Evolutionary conservation across 1,140 invertebrate genomes (phyloP), one percentile per base, ranked within the genome.

Genomic region (Drosophila orena): DNA sequence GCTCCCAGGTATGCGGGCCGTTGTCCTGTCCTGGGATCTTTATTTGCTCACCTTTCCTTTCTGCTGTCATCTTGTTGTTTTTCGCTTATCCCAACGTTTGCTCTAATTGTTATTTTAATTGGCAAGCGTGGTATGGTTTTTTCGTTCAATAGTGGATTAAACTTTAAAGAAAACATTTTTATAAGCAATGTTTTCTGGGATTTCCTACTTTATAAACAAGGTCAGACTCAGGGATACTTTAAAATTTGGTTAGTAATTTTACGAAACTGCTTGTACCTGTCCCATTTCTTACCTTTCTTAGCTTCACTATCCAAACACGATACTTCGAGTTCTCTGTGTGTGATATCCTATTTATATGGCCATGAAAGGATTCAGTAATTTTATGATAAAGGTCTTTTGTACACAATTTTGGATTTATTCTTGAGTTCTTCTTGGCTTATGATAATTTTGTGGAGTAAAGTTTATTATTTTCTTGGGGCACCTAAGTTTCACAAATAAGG

Each of bases 41-140:
- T 73, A 27, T 70, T 60, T 52, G 42, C 43, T 60, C 42, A 17
- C 61, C 20, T 40, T 58, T 44, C 12, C 35, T 38, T 20, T 15
- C 8, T n/a, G 42, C 56, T 46, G 20, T 37, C 40, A 14, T 49
- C 44, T 43, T 68, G 22, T 27, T 49, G 49, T 61, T 50, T 40
- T 50, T 24, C 27, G 27, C 30, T 15, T 11, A 38, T 34, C 27
- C 8, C 43, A 64, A 50, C 27, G 61, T 42, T 54, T 58, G 61
- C 52, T 80, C 65, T 55, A 70, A 71, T 73, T 77, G 60, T 61
- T 70, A 50, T 60, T 66, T 53, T 59, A 61, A 62, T 75, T 65
- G 59, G 40, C 53, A 56, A 37, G 42, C 35, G 40, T 30, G 37
- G 42, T 37, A 38, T 50, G 15, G 4, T 14, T 22, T 30, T 42